These are phyloP conservation scores for Anas flavirostris DNA, from an alignment of 2,797 vertebrate genomes.

Conservation along the genomic window DNA sequence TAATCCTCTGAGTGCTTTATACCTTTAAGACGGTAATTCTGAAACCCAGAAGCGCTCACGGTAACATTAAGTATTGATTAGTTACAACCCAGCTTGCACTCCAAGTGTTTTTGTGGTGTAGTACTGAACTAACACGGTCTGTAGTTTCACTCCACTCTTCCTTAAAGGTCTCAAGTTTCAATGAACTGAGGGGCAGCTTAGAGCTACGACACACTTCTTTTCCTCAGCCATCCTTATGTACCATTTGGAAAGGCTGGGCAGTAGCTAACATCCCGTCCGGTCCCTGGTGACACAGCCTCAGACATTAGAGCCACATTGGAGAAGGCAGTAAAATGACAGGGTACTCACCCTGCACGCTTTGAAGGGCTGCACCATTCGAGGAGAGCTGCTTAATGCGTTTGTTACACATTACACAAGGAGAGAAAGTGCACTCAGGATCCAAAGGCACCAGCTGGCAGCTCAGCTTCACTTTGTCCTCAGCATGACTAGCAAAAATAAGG, in stretches of 20 bases:
- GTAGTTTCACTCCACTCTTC: background rate
- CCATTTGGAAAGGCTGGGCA: background rate
- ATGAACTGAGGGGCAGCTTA: background rate
- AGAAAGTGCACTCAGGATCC: background rate
- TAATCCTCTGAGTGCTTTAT: conserved; percentile 32
- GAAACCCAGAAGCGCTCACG: background rate
- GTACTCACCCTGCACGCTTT: background rate
- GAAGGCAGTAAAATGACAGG: background rate
- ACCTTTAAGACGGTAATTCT: conserved; percentile 26
- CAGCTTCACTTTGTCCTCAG: conserved; percentile 15
- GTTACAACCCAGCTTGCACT: background rate
- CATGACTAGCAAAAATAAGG: conserved; percentile 38
- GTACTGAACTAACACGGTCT: background rate
- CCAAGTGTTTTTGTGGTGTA: background rate
- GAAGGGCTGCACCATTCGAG: background rate
- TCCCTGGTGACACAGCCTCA: background rate
- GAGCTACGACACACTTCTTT: background rate
- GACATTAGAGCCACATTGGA: background rate
- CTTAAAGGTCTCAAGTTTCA: background rate
- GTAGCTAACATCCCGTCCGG: background rate
- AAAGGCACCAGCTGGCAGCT: background rate
- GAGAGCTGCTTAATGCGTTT: background rate
- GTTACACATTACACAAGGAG: background rate
- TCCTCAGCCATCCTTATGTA: background rate
- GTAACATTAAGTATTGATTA: conserved; percentile 2